Conservation (phyloP, 2,113 vertebrate species). For the Chaenocephalus aceratus region DNA sequence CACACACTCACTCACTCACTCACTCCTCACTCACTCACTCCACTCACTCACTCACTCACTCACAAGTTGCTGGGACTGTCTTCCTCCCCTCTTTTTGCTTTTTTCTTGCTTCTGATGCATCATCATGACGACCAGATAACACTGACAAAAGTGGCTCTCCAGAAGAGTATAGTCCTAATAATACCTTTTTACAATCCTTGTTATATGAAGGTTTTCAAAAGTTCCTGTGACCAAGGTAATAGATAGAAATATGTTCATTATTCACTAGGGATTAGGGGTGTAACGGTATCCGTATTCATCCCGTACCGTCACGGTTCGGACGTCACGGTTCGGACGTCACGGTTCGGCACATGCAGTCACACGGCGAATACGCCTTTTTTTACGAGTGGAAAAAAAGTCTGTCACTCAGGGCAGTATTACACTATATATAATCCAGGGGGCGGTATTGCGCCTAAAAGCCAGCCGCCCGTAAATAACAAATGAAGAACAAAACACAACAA, state of each 20-base stretch:
- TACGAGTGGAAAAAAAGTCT: no score
- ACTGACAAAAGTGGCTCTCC: conserved; percentile 1
- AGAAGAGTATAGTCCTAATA: neutral
- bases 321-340: no score
- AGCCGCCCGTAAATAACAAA: no score
- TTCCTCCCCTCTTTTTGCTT: conserved; percentile 26
- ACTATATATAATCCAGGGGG: no score
- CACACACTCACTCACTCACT: neutral
- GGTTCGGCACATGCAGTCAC: no score
- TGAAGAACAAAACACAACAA: no score
- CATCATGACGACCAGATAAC: conserved; percentile 70
- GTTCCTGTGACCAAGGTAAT: neutral
- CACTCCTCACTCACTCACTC: neutral
- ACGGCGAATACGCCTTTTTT: no score
- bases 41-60: conserved; percentile 8
- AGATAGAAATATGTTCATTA: neutral
- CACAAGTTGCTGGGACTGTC: conserved; percentile 35
- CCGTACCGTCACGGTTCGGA: no score
- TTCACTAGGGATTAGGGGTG: neutral
- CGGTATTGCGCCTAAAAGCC: no score
- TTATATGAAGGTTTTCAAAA: neutral
- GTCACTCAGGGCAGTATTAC: no score
- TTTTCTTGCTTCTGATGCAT: conserved; percentile 65
- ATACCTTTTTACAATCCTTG: neutral
- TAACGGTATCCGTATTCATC: no score